Evolutionary conservation across 2,797 vertebrate species (phyloP), one percentile per base, ranked within the genome.

Genomic region (Antennarius maculatus): DNA sequence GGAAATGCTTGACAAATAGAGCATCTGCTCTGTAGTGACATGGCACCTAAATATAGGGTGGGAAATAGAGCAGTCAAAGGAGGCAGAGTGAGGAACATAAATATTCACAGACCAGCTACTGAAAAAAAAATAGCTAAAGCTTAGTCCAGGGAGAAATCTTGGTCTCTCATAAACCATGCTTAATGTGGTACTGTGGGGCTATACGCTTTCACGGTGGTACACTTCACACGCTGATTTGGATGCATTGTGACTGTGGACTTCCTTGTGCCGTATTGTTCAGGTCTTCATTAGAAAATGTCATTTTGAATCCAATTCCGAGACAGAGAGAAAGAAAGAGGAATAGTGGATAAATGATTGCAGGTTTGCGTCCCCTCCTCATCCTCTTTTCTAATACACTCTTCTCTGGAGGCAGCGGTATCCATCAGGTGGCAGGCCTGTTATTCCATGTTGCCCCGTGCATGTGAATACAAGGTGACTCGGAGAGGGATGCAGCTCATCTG

Each of bases 51-150:
- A 91, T 91, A 88, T 92, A 91, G 90, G 87, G 67, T 60, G 49
- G 85, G 84, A 91, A 91, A 88, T 91, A 74, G 90, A 92, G 87
- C 90, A 91, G 84, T 82, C 82, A 83, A 86, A 87, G 79, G 74
- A 80, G 73, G 75, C 81, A 82, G 74, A 81, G 75, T 55, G 68
- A 81, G 73, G 71, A 75, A 70, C 86, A 91, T 90, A 82, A 90
- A 90, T 92, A 92, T 91, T 89, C 86, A 88, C 81, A 79, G 87
- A 81, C 81, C 84, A 86, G 79, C 83, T 49, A 84, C 63, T 75
- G 64, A 72, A 67, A 76, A 65, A 23, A 23, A 23, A 23, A 23
- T 69, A 74, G 76, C 42, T 64, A 69, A 74, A 77, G 61, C 45
- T 14, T 12, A 59, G 57, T 87, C 67, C 60, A 55, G 76, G 43